phyloP scores from a whole-genome alignment of 2,888 invertebrate genomes.

The Micoletzkya japonica region DNA sequence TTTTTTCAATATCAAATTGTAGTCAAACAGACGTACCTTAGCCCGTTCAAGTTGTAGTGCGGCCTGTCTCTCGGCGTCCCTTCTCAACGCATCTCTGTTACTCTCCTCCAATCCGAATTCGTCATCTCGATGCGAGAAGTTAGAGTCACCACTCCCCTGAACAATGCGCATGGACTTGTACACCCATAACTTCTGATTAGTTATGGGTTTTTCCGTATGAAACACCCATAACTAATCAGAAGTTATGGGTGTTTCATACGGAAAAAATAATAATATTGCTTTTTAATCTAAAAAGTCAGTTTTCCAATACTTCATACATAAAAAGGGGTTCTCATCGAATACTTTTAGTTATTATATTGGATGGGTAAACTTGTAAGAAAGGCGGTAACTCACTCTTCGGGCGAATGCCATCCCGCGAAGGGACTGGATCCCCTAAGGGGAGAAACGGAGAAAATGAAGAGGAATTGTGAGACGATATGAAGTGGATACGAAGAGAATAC shows the following conservation, averaged over 20 bases:
- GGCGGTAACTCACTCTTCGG: neutral
- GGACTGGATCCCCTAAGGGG: neutral
- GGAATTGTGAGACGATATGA: conserved; percentile 28
- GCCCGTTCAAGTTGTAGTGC: conserved; percentile 60
- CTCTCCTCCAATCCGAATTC: conserved; percentile 59
- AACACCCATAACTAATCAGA: no score
- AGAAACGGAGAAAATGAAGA: conserved; percentile 21
- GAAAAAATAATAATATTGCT: no score
- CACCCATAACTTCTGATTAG: no score
- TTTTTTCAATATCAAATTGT: neutral
- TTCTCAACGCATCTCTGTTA: conserved; percentile 59
- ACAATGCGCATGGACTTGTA: neutral
- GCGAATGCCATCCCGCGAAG: conserved; percentile 1
- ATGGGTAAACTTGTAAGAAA: no score
- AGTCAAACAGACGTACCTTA: conserved; percentile 43
- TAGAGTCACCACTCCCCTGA: conserved; percentile 62
- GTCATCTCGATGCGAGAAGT: conserved; percentile 57
- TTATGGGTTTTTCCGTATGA: no score
- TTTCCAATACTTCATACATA: no score
- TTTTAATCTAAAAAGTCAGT: no score
- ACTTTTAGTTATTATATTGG: no score
- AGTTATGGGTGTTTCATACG: no score
- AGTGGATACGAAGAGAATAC: conserved; percentile 17
- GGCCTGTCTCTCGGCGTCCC: conserved; percentile 62
- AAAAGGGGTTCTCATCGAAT: no score